Base-by-base conservation (phyloP, 1,140 invertebrate genomes). In the Anagrus nilaparvatae region DNA sequence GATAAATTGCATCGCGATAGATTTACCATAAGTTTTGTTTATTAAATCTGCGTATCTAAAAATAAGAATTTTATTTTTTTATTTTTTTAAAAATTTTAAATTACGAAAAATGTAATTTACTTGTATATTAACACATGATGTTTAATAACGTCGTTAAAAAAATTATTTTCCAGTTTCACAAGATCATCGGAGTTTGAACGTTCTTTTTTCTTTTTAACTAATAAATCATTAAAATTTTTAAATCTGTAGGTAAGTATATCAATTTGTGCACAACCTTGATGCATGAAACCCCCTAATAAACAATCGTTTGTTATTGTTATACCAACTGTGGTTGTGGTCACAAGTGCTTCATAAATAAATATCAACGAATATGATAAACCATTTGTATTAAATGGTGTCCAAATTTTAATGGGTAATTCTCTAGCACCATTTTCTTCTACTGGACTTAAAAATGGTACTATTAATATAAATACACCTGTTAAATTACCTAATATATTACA, bases 201-300 rank as follows among this genome's bases (percentile, higher is more conserved):
- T 19, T 20, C 14, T 35, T 27, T 27, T 42, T 4, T 42, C 40
- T 7, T 20, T 34, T 13, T 28, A 3, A 20, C 3, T 28, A 17
- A 42, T 42, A 3, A 35, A 8, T 6, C n/a, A 7, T 12, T 24
- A 2, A 25, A 24, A 25, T 20, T 19, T 20, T 3, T 35, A 20
- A 42, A 35, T 7, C 40, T 17, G 13, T 13, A 21, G 12, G 12
- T 21, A 6, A 42, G 16, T 20, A 42, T 34, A 7, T 42, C 31
- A 23, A 34, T 34, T 23, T 42, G 40, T 19, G 31, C 32, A 9
- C 40, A 42, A 20, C 27, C 24, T 42, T 34, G 40, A 28, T 34
- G 25, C n/a, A 42, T 19, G 18, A 42, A 42, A 4, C 40, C 40
- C 2, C 28, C 35, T 5, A 42, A 34, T 24, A 42, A 24, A n/a